These are phyloP conservation scores for Echinarachnius parma DNA, from an alignment of 53 echinoderm and acorn worm genomes.

Conservation along the genomic window DNA sequence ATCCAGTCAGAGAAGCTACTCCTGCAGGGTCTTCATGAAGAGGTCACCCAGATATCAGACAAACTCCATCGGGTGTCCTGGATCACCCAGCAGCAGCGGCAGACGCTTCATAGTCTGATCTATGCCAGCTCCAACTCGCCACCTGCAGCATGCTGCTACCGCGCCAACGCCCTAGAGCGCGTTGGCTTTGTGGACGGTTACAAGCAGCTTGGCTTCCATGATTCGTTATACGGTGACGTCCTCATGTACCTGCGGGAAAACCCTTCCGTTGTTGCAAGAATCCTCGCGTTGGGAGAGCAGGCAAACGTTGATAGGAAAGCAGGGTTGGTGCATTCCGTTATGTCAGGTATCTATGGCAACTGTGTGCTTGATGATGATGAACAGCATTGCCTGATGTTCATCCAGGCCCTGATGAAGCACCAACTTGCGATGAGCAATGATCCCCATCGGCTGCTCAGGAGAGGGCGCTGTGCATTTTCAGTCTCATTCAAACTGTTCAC, in stretches of 20 bases:
- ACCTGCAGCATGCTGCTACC: slow-evolving; percentile 79
- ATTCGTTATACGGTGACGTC: slow-evolving; percentile 80
- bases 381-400: slow-evolving; percentile 61
- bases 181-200: slow-evolving; percentile 84
- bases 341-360: slow-evolving; percentile 85
- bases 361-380: slow-evolving; percentile 86
- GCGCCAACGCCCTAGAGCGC: slow-evolving; percentile 87
- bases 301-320: slow-evolving; percentile 45
- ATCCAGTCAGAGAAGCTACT: slow-evolving; percentile 83
- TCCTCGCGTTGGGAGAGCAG: slow-evolving; percentile 73
- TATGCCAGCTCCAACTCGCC: slow-evolving; percentile 71
- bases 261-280: slow-evolving; percentile 62
- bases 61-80: slow-evolving; percentile 78
- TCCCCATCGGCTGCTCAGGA: slow-evolving; percentile 70
- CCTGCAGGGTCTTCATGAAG: slow-evolving; percentile 66
- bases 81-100: slow-evolving; percentile 91
- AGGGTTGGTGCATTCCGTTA: slow-evolving; percentile 57
- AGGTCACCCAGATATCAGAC: slow-evolving; percentile 82
- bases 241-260: slow-evolving; percentile 71
- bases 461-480: slow-evolving; percentile 79
- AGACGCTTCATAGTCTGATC: slow-evolving; percentile 80
- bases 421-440: slow-evolving; percentile 79
- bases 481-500: slow-evolving; percentile 81
- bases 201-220: slow-evolving; percentile 72
- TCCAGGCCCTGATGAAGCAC: slow-evolving; percentile 73